Conservation (phyloP, 2,888 invertebrate species). For the Eupithecia dodoneata region DNA sequence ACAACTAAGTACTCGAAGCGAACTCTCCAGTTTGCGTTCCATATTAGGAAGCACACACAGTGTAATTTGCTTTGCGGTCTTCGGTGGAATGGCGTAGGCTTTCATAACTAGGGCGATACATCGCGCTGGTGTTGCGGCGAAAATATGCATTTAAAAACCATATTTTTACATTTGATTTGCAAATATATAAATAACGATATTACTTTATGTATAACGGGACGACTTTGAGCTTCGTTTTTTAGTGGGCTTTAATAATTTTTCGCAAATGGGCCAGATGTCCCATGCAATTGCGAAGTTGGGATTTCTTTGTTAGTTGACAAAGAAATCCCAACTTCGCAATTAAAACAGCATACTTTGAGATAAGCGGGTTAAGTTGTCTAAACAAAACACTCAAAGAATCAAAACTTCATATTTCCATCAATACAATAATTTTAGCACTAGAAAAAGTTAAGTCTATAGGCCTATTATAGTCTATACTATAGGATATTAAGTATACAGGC, state of each 20-base stretch:
- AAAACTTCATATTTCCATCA: too few species aligned
- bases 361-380: too few species aligned
- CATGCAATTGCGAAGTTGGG: too few species aligned
- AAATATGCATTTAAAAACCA: background rate
- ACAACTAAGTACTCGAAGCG: conserved; percentile 44
- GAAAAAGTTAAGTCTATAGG: too few species aligned
- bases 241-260: background rate
- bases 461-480: too few species aligned
- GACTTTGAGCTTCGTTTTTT: background rate
- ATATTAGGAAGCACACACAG: conserved; percentile 50
- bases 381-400: too few species aligned
- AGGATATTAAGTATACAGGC: too few species aligned
- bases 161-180: background rate
- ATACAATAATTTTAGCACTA: too few species aligned
- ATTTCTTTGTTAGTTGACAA: background rate
- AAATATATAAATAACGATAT: too few species aligned
- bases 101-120: conserved; percentile 28
- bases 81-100: conserved; percentile 39
- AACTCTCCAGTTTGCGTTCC: conserved; percentile 50
- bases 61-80: conserved; percentile 51
- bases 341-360: background rate
- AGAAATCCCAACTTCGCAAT: background rate
- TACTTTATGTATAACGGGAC: background rate
- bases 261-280: background rate
- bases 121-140: background rate